Conservation (phyloP, 2,888 invertebrate species). For the Coenonympha arcania region DNA sequence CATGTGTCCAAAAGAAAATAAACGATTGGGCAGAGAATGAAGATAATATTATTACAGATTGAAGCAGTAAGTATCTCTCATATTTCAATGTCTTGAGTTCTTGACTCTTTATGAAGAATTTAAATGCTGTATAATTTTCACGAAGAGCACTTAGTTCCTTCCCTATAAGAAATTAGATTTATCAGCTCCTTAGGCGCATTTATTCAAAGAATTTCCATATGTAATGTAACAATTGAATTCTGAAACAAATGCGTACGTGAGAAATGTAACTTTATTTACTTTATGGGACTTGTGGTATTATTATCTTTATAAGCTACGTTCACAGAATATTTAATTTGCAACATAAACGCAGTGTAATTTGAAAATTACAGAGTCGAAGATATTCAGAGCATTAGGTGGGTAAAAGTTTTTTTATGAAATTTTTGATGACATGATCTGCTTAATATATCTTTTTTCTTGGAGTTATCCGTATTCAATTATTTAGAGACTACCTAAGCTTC, state of each 20-base stretch:
- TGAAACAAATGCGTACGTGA: not conserved
- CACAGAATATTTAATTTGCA: too few species aligned
- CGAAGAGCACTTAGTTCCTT: not conserved
- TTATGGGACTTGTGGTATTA: too few species aligned
- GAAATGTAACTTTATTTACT: conserved; percentile 3
- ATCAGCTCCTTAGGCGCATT: not conserved
- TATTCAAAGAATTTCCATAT: conserved; percentile 5
- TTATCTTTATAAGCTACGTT: too few species aligned
- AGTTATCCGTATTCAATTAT: not conserved
- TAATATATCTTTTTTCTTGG: not conserved
- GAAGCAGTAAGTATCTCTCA: too few species aligned
- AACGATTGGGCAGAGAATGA: too few species aligned
- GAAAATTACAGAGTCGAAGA: not conserved
- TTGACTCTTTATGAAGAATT: not conserved
- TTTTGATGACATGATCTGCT: not conserved
- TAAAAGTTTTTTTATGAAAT: not conserved
- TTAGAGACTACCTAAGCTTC: not conserved
- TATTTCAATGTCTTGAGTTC: not conserved
- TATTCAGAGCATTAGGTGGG: not conserved
- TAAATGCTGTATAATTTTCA: conserved; percentile 2
- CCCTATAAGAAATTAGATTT: conserved; percentile 6
- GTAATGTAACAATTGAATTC: conserved; percentile 9
- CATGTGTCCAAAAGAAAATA: too few species aligned
- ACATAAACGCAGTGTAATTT: too few species aligned
- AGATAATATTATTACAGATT: too few species aligned